Conservation (phyloP, 2,888 invertebrate genomes). For the Ephialtes manifestator region DNA sequence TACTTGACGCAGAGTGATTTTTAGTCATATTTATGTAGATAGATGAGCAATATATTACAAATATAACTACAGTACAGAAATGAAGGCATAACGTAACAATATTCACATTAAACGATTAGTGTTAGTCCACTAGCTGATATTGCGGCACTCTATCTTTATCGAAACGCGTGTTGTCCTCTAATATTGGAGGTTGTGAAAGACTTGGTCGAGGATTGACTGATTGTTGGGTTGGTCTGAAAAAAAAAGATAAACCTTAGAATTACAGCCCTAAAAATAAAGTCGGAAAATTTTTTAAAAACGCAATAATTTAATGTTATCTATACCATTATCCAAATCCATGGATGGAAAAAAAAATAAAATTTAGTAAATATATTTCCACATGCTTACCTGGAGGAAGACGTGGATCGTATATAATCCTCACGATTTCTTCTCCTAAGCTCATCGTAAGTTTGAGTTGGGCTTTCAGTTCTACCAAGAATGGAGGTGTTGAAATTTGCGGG, state of each 20-base stretch:
- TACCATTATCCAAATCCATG: not conserved
- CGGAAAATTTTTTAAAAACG: not conserved
- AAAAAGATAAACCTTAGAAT: not conserved
- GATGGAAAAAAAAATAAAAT: not conserved
- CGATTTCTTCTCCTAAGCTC: constrained; percentile 55
- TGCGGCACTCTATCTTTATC: constrained; percentile 57
- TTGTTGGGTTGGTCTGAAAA: not conserved
- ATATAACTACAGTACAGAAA: constrained; percentile 17
- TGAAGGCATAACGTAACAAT: not conserved
- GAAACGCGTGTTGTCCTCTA: constrained; percentile 19
- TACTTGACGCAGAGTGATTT: not conserved
- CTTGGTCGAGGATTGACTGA: not conserved
- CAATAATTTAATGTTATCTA: not conserved
- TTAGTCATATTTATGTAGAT: not conserved
- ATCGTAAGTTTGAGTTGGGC: constrained; percentile 37
- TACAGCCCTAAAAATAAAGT: not conserved
- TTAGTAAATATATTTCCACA: not conserved
- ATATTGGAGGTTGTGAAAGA: not conserved
- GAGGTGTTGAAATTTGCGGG: constrained; percentile 5
- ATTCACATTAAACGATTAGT: constrained; percentile 1
- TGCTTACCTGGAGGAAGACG: constrained; percentile 23
- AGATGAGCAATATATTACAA: constrained; percentile 3
- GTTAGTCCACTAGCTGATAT: constrained; percentile 43
- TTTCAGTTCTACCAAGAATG: constrained; percentile 36
- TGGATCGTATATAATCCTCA: constrained; percentile 44